These are phyloP conservation scores for Cantharis flavilabris DNA, from an alignment of 2,888 invertebrate species.

Conservation along the genomic window DNA sequence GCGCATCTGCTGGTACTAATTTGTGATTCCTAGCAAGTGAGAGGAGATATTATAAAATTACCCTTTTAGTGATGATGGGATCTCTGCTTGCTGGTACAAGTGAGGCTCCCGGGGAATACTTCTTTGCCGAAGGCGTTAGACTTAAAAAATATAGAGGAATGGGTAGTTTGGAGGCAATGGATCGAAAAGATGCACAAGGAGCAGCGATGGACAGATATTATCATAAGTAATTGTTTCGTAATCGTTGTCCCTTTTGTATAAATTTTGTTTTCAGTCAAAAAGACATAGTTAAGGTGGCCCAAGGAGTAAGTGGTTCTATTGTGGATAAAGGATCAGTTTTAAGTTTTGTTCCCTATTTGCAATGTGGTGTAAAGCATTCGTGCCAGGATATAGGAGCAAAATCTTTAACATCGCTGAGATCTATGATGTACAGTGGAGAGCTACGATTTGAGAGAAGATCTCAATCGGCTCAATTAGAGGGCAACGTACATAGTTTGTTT, in stretches of 20 bases:
- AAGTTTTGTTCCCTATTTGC: conserved; percentile 92
- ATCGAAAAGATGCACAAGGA: conserved; percentile 84
- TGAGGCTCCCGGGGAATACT: conserved; percentile 99
- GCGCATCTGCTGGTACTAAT: conserved; percentile 77
- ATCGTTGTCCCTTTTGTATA: neutral
- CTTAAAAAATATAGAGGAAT: conserved; percentile 98
- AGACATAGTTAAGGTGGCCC: conserved; percentile 96
- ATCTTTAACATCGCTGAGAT: conserved; percentile 67
- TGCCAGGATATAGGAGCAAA: conserved; percentile 94
- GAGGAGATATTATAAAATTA: neutral
- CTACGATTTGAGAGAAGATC: conserved; percentile 95
- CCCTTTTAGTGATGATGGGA: conserved; percentile 92
- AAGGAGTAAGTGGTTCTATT: conserved; percentile 97
- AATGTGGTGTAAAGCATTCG: conserved; percentile 93
- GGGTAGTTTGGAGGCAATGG: conserved; percentile 99
- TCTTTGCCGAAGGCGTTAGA: conserved; percentile 96
- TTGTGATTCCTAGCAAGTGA: neutral
- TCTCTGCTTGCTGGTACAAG: conserved; percentile 96
- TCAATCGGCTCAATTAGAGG: conserved; percentile 94
- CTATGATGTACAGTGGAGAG: conserved; percentile 84
- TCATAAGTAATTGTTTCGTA: conserved; percentile 48
- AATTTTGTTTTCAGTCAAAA: conserved; percentile 68
- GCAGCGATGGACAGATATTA: conserved; percentile 79
- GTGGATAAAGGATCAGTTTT: conserved; percentile 97
- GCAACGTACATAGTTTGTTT: conserved; percentile 96